Evolutionary conservation across 2,113 vertebrate species (phyloP), one percentile per base, ranked within the genome.

Genomic region (Muntiacus muntjak): DNA sequence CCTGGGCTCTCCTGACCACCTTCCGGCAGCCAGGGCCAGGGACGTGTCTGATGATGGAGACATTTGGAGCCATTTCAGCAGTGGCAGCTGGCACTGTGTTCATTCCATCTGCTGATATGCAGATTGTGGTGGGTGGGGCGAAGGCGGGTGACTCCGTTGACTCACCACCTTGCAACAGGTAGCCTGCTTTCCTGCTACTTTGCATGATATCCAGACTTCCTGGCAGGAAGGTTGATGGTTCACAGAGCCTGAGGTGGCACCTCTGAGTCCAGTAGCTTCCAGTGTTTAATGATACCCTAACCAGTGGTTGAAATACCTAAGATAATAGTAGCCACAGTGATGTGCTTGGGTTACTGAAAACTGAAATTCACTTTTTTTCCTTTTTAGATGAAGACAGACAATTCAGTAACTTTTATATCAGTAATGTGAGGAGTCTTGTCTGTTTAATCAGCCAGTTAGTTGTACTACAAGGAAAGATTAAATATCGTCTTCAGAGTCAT

Each of bases 201-300:
- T 83, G 93, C 40, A 54, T 95, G 87, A 74, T 50, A 30, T 76
- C 45, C 89, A 95, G 97, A 95, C 52, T 71, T 91, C 40, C 45
- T 91, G 92, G 50, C 78, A 67, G 67, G 43, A 33, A 93, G 57
- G 2, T 15, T 93, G 82, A 55, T 17, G 1, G 19, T 33, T 84
- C 40, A 54, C 0, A 45, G 92, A 36, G 74, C 71, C 55, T 28
- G 43, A 89, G 50, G 40, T 19, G 74, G 85, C 26, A 25, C 71
- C 26, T 5, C 83, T 76, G 86, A 90, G 33, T 43, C 79, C 12
- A 43, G 1, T 43, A 19, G 33, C 55, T 95, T 89, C 19, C 40
- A 5, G 47, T 81, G 78, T 62, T 87, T 33, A 58, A 47, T 96
- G 76, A 87, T 64, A 30, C 17, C 26, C 85, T 84, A 74, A 89